A percentile compares a stretch with the other conserved stretches of the same genome.
phyloP scores from a whole-genome alignment of 2,888 invertebrate species.

The Malthinus flaveolus region DNA sequence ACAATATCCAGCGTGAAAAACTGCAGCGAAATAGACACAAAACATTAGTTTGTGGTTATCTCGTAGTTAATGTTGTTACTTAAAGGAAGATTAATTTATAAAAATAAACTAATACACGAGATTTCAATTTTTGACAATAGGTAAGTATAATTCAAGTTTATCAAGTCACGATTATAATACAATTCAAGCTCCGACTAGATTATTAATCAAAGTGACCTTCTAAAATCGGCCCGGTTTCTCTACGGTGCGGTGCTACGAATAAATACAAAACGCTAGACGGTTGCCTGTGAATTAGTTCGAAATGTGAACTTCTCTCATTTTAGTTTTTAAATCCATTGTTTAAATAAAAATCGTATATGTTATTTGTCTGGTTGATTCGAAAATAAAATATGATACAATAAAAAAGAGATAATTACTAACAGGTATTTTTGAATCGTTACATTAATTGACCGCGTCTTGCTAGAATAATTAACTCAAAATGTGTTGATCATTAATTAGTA shows the following conservation, averaged over 20 bases:
- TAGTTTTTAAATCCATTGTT: conserved; percentile 48
- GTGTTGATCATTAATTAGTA: conserved; percentile 51
- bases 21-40: no score
- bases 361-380: conserved; percentile 39
- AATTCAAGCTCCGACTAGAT: conserved; percentile 11
- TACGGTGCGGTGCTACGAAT: conserved; percentile 27
- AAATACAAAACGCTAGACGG: conserved; percentile 16
- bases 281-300: conserved; percentile 35
- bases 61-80: no score
- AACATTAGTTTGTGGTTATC: no score
- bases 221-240: conserved; percentile 30
- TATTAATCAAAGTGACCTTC: conserved; percentile 31
- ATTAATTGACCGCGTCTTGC: conserved; percentile 51
- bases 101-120: no score
- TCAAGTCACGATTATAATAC: conserved; percentile 11
- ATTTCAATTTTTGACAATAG: no score
- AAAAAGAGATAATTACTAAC: conserved; percentile 51
- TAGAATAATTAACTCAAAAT: conserved; percentile 51
- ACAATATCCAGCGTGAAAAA: no score
- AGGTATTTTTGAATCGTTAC: conserved; percentile 48
- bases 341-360: conserved; percentile 48
- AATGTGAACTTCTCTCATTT: conserved; percentile 38
- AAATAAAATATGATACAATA: conserved; percentile 44
- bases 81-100: no score
- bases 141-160: neutral